Evolutionary conservation across 2,797 vertebrate species (phyloP).

Genomic region (Cossypha heuglini): DNA sequence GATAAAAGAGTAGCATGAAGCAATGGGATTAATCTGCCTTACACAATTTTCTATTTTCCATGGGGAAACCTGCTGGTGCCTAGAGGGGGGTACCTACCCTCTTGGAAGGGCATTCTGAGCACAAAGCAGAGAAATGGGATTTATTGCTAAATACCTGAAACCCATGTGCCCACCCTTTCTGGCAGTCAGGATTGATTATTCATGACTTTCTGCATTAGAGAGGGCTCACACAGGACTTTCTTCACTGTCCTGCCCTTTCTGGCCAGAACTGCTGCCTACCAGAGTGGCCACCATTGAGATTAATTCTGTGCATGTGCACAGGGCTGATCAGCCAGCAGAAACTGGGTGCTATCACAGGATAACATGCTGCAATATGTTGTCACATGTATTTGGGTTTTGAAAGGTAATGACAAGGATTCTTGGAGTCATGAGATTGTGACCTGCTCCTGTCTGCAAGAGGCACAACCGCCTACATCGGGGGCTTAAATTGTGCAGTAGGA

Average conservation of each 20-base stretch:
- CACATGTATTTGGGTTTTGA: not conserved
- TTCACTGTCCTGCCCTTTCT: not conserved
- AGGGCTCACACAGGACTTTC: rapidly evolving
- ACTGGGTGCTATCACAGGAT: not conserved
- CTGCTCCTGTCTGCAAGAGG: not conserved
- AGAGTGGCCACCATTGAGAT: rapidly evolving
- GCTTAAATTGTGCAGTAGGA: not conserved
- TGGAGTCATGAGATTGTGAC: no score
- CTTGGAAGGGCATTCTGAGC: not conserved
- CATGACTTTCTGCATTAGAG: not conserved
- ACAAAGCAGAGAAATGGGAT: not conserved
- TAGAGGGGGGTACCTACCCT: not conserved
- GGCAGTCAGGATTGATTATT: not conserved
- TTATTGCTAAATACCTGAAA: not conserved
- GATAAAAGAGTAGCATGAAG: not conserved
- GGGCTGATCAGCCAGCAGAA: not conserved
- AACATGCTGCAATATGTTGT: not conserved
- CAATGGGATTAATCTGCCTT: not conserved
- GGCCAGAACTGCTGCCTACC: not conserved
- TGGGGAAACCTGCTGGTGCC: not conserved
- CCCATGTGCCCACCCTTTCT: not conserved
- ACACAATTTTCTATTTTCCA: not conserved
- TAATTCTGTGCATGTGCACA: rapidly evolving
- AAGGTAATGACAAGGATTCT: not conserved
- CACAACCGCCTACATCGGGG: not conserved